Evolutionary conservation across 2,113 vertebrate genomes (phyloP), one percentile per base, ranked within the genome.

Genomic region (Catagonus wagneri): DNA sequence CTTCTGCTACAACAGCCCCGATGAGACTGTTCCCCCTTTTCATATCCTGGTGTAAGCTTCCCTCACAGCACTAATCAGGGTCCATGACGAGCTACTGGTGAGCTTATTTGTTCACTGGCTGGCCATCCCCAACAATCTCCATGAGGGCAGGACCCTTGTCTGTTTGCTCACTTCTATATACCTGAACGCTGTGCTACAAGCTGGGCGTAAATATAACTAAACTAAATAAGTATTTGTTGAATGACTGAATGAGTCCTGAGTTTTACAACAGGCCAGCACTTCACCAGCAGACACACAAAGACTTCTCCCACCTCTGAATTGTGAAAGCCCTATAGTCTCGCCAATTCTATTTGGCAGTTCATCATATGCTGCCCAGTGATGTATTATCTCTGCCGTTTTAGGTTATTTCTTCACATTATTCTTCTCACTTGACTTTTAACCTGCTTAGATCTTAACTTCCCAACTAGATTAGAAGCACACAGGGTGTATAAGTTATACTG

Each of bases 391-490:
- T 72, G 1, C 0, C 6, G 39, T 36, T 61, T 39, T 32, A 58
- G 22, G 66, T 17, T 23, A n/a, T 84, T 74, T 69, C 81, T 87
- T 79, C 39, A 88, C 29, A 36, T 92, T 60, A n/a, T 61, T 34
- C 25, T 34, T 68, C 63, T 92, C 78, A 72, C 36, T 81, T 90
- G 78, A 90, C 80, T 68, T 74, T 52, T 68, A 54, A 65, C 84
- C 92, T 74, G 63, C 71, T 93, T 94, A 60, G 69, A 74, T 83
- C 80, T 61, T 94, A 27, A 83, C 85, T 94, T 79, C 63, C 69
- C 36, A 36, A 58, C 8, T 52, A 79, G 44, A 74, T 71, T 29
- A 76, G 15, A 76, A 86, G 81, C 8, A 68, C 13, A 16, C 11
- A 1, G 3, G 69, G 32, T 8, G 11, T 44, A n/a, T 63, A 63